Base-by-base conservation (phyloP, 2,888 invertebrate genomes). In the Synanthedon myopaeformis region DNA sequence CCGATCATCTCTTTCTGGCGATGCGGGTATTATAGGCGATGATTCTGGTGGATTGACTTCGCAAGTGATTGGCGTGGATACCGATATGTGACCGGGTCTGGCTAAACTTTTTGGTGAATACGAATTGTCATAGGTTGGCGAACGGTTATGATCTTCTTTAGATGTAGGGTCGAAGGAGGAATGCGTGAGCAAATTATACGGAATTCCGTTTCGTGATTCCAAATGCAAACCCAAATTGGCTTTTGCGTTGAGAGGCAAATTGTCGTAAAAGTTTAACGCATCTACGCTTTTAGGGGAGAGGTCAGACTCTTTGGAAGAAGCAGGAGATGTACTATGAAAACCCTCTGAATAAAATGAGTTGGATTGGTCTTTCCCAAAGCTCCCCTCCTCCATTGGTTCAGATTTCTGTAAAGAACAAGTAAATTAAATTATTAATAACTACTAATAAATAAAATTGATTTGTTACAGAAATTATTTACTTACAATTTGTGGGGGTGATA, bases 281-380 rank as follows among this genome's bases (percentile, higher is more conserved):
- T 85, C 86, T 8, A 83, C 81, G 62, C 87, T 87, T 53, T 81
- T 78, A 1, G 89, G 88, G 1, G 89, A 89, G 61, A 85, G 82
- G 0, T 82, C 83, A 0, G 87, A 88, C 59, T 88, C 88, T 59
- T 88, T 88, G 53, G 90, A 89, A 10, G 89, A 89, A 2, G 89
- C 89, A 0, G 90, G 90, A 0, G 91, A 90, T 0, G 90, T 89
- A 57, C 90, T 90, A 61, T 89, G 89, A 64, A 89, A 89, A 3
- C 88, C 88, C 61, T 90, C 90, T n/a, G 89, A 89, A 62, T 89
- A 90, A 62, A 91, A 91, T 6, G 89, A 88, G 55, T 91, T 89
- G 1, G 89, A 89, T 61, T 90, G 91, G 57, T 90, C 90, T 63
- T 90, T 89, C 6, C 82, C 63, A 62, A 80, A 87, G 59, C 72